Evolutionary conservation across 2,113 vertebrate species (phyloP), one percentile per base, ranked within the genome.

Genomic region (Pycnonotus jocosus): DNA sequence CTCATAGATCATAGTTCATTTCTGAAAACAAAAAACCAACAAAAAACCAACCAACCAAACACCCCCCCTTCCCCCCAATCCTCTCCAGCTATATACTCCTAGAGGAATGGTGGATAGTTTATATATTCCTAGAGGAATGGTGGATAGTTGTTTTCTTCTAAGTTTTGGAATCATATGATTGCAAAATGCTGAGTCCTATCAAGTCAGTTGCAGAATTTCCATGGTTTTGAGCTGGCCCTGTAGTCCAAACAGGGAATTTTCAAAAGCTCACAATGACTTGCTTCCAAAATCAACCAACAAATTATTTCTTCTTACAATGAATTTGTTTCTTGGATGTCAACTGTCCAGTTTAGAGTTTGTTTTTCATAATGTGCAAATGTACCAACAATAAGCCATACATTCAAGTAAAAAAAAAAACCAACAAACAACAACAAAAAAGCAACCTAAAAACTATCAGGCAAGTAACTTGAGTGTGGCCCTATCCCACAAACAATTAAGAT

Each of bases 351-450:
- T 25, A 42, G 24, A 56, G 33, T 20, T n/a, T 37, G 14, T 10
- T 80, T 73, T 86, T 51, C 53, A 24, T 33, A 56, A 71, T 5
- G 3, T 33, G 12, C 44, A 89, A 40, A 33, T 40, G 28, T 31
- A 73, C 4, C 23, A 83, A 69, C 16, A 78, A 12, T 24, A 68
- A 68, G 0, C 0, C 1, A 2, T 10, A 38, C 16, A 16, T 6
- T 53, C 21, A 61, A 56, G 6, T n/a, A n/a, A 62, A 42, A 47
- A 54, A 38, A n/a, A n/a, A n/a, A 42, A 40, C 40, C 20, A 45
- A 22, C 19, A 47, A 47, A 45, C 44, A 45, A 64, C n/a, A n/a
- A n/a, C n/a, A 15, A 6, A 38, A 16, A 24, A 3, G 15, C 16
- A 31, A 40, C 3, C 22, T 37, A 60, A 40, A 16, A n/a, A 10